Evolutionary conservation across 2,113 vertebrate species (phyloP).

Genomic region (Leucopsar rothschildi): DNA sequence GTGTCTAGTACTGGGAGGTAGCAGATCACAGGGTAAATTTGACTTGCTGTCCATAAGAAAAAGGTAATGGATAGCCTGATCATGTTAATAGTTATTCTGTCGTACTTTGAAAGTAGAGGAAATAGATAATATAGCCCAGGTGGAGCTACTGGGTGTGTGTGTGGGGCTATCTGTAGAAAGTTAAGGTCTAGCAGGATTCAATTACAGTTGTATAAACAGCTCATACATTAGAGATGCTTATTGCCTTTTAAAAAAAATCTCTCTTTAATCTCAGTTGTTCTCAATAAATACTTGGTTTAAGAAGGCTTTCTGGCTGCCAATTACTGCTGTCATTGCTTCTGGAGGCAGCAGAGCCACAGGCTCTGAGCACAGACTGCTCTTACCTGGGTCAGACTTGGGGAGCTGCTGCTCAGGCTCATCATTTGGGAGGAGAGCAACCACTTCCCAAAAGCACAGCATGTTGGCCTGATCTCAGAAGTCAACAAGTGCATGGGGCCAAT

Average conservation of each 20-base stretch:
- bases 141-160: background rate
- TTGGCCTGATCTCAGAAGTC: background rate
- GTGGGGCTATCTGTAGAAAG: background rate
- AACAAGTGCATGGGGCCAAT: background rate
- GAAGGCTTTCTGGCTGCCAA: background rate
- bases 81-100: background rate
- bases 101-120: background rate
- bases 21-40: background rate
- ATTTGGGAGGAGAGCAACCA: background rate
- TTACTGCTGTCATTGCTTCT: background rate
- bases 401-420: background rate
- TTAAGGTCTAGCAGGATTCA: background rate
- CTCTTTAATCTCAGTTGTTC: conserved; percentile 8
- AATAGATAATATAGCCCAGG: background rate
- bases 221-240: background rate
- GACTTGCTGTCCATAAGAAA: background rate
- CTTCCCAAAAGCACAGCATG: background rate
- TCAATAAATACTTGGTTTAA: background rate
- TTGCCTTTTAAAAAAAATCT: background rate
- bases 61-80: background rate
- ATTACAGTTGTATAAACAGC: background rate
- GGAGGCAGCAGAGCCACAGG: background rate
- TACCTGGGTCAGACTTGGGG: background rate
- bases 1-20: background rate
- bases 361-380: background rate